Percentiles rank a stretch among this genome's conserved stretches.
Evolutionary conservation across 2,113 vertebrate genomes (phyloP).

Genomic region (Ailuropoda melanoleuca): DNA sequence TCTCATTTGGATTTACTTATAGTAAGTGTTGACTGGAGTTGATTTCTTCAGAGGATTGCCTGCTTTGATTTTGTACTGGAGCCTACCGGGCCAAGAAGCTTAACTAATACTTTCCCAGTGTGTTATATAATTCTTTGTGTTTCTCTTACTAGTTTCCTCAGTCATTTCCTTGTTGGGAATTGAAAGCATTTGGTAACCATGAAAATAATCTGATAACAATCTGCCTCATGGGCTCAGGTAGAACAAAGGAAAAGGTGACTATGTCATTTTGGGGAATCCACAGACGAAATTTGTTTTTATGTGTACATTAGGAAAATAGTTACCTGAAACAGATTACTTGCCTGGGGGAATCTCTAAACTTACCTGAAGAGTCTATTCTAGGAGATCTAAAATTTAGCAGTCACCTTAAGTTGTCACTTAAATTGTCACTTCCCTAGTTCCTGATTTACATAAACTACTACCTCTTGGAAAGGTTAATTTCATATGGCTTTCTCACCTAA

Average conservation of each 20-base stretch:
- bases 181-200: not conserved
- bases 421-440: not conserved
- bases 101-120: not conserved
- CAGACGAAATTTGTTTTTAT: not conserved
- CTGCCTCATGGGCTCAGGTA: not conserved
- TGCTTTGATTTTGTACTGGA: not conserved
- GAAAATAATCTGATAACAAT: not conserved
- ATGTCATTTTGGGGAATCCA: not conserved
- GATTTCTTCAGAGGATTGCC: not conserved
- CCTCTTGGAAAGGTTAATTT: not conserved
- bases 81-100: not conserved
- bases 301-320: not conserved
- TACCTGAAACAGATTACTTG: constrained; percentile 16
- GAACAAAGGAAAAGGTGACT: not conserved
- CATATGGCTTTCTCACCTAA: not conserved
- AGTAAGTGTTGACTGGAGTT: not conserved
- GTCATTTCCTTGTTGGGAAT: constrained; percentile 40
- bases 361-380: not conserved
- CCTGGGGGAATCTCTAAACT: not conserved
- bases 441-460: not conserved
- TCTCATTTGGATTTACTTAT: not conserved
- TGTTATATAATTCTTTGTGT: not conserved
- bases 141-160: not conserved
- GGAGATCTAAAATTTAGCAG: not conserved
- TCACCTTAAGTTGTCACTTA: not conserved